phyloP scores from a whole-genome alignment of 2,888 invertebrate genomes.

The Portevinia maculata region DNA sequence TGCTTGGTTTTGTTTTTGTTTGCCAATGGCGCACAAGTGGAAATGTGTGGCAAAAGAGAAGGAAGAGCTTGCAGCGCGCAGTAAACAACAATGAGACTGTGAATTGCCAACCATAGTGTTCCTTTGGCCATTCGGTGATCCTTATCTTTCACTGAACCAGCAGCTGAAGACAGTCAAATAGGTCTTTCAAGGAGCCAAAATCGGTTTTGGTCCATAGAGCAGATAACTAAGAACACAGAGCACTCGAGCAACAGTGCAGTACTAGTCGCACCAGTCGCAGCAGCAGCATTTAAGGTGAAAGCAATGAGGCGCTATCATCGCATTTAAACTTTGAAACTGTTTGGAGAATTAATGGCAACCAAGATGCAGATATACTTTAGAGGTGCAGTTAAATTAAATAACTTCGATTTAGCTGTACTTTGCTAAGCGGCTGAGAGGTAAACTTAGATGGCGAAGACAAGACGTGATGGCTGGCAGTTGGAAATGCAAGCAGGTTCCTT shows the following conservation, averaged over 20 bases:
- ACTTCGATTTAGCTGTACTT: slow-evolving; percentile 52
- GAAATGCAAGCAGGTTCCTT: slow-evolving; percentile 4
- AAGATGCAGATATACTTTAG: slow-evolving; percentile 72
- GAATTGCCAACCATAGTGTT: slow-evolving; percentile 70
- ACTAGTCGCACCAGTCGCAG: neutral
- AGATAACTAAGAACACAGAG: slow-evolving; percentile 59
- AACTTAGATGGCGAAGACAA: slow-evolving; percentile 32
- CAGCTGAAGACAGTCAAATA: slow-evolving; percentile 66
- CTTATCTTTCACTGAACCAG: slow-evolving; percentile 62
- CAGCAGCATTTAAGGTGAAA: slow-evolving; percentile 59
- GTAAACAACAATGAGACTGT: slow-evolving; percentile 60
- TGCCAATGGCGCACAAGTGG: slow-evolving; percentile 58
- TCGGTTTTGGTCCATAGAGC: slow-evolving; percentile 51
- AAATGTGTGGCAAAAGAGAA: slow-evolving; percentile 42
- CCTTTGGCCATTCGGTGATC: slow-evolving; percentile 71
- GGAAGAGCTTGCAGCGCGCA: slow-evolving; percentile 37
- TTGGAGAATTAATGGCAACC: slow-evolving; percentile 71
- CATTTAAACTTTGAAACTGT: slow-evolving; percentile 72
- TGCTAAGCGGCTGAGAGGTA: neutral
- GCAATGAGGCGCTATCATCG: slow-evolving; percentile 71
- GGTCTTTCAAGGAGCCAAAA: slow-evolving; percentile 65
- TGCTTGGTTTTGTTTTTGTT: slow-evolving; percentile 9
- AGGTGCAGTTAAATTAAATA: slow-evolving; percentile 74
- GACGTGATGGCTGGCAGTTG: slow-evolving; percentile 34
- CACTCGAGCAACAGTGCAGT: slow-evolving; percentile 37